Conservation (phyloP, 2,797 vertebrate species). For the Sebastes flavidus region DNA sequence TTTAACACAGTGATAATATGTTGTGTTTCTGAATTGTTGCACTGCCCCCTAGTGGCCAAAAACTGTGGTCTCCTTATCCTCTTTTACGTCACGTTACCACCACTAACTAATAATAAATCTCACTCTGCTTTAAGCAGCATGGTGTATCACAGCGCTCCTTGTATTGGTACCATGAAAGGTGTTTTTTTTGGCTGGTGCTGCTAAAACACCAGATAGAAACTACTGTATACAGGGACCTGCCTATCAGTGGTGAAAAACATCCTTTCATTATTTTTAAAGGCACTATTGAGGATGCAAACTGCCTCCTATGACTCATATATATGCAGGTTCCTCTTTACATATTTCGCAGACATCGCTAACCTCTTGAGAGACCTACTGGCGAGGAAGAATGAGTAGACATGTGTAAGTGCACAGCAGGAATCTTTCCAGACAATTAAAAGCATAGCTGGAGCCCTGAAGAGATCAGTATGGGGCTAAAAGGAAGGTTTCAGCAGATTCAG, state of each 20-base stretch:
- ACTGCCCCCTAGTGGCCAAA: too few relatives aligned
- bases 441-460: slow-evolving; percentile 11
- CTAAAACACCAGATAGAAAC: neutral
- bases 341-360: neutral
- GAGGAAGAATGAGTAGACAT: slow-evolving; percentile 7
- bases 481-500: slow-evolving; percentile 27
- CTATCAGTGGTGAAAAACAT: neutral
- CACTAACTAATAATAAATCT: neutral
- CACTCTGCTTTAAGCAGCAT: neutral
- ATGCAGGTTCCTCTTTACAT: neutral
- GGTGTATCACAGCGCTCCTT: neutral
- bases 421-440: slow-evolving; percentile 44
- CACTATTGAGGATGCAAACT: neutral
- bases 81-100: neutral
- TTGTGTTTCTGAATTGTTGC: neutral
- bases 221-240: neutral
- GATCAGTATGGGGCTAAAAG: slow-evolving; percentile 9
- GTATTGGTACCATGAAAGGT: neutral
- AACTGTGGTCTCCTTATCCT: neutral
- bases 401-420: slow-evolving; percentile 13
- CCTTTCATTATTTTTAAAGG: neutral
- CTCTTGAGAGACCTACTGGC: neutral
- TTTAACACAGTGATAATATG: neutral
- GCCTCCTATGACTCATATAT: neutral
- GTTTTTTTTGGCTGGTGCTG: neutral